A percentile compares a stretch with the other conserved stretches of the same genome.
These are phyloP conservation scores for Cheumatopsyche charites DNA, from an alignment of 1,140 invertebrate genomes.

Conservation along the genomic window DNA sequence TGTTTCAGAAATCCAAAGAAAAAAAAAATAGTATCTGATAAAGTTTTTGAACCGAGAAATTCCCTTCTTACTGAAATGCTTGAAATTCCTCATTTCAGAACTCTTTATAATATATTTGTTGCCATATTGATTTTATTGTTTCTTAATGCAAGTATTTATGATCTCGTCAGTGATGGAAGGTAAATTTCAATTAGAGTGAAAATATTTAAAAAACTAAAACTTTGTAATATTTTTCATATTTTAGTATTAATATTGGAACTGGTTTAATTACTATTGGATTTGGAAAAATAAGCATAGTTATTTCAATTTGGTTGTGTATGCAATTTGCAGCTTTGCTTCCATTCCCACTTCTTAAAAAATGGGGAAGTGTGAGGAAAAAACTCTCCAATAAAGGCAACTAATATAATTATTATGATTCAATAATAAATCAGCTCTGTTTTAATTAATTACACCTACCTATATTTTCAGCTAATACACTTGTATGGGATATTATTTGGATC, in stretches of 20 bases:
- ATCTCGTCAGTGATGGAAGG: constrained; percentile 76
- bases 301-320: constrained; percentile 59
- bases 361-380: constrained; percentile 50
- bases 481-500: constrained; percentile 60
- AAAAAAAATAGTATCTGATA: constrained; percentile 53
- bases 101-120: constrained; percentile 86
- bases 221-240: not conserved
- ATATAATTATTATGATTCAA: not conserved
- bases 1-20: not conserved
- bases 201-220: not conserved
- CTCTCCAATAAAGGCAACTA: constrained; percentile 23
- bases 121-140: constrained; percentile 77
- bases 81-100: constrained; percentile 76
- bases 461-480: constrained; percentile 30
- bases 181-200: constrained; percentile 53
- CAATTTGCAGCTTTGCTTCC: constrained; percentile 57
- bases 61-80: constrained; percentile 81
- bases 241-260: constrained; percentile 60
- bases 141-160: constrained; percentile 73
- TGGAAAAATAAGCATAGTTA: constrained; percentile 57
- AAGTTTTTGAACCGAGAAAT: constrained; percentile 71
- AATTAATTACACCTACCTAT: not conserved
- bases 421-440: not conserved
- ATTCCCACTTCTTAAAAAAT: constrained; percentile 58
- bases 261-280: constrained; percentile 59